Evolutionary conservation across 2,113 vertebrate genomes (phyloP).

Genomic region (Phoenicopterus ruber): DNA sequence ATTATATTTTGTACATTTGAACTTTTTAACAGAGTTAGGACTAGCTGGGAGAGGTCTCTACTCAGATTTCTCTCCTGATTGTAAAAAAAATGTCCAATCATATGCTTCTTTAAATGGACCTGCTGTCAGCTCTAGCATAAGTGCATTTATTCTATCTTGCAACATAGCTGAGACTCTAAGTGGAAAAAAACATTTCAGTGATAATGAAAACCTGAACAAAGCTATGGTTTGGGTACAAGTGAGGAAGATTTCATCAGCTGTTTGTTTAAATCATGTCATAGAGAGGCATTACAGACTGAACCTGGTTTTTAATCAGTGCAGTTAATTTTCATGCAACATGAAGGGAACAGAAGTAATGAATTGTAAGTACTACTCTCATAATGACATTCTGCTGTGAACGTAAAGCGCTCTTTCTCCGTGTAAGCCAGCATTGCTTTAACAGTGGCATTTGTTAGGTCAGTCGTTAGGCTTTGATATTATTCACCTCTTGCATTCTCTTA

Average conservation of each 20-base stretch:
- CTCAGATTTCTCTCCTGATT: conserved; percentile 4
- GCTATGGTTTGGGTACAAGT: not conserved
- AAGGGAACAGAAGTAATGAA: not conserved
- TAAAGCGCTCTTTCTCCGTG: not conserved
- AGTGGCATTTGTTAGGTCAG: not conserved
- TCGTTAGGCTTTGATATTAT: not conserved
- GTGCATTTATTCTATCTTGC: not conserved
- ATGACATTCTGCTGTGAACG: not conserved
- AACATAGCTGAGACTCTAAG: not conserved
- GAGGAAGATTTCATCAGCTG: not conserved
- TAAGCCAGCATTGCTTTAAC: not conserved
- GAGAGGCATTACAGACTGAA: not conserved
- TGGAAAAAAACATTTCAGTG: not conserved
- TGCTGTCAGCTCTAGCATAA: not conserved
- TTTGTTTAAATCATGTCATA: not conserved
- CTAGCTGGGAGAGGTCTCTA: not conserved
- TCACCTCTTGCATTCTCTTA: not conserved
- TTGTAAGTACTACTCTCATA: not conserved
- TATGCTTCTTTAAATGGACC: not conserved
- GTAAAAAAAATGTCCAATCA: not conserved
- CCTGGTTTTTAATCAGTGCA: not conserved
- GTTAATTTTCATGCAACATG: not conserved
- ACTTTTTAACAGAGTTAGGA: conserved; percentile 35
- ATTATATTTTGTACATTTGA: conserved; percentile 49
- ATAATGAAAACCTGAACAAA: not conserved